Percentiles rank a stretch among this genome's conserved stretches.
Evolutionary conservation across 2,888 invertebrate species (phyloP).

Genomic region (Cyrtodaria siliqua): DNA sequence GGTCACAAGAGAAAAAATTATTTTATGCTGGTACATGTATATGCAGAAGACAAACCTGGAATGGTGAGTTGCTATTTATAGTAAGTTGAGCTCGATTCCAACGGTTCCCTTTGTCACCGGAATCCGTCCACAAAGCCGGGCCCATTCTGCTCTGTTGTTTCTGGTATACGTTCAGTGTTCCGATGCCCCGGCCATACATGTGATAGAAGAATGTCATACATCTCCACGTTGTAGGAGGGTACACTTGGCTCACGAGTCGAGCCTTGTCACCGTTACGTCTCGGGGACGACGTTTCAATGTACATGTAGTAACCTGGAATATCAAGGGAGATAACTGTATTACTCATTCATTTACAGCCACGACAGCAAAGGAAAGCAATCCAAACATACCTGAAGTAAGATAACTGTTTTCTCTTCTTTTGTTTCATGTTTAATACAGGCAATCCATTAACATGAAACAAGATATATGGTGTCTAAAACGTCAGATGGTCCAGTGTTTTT

Average conservation of each 20-base stretch:
- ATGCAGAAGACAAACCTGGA: conserved; percentile 75
- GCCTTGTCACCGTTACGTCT: conserved; percentile 69
- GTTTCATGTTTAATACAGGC: no score
- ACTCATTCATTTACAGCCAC: no score
- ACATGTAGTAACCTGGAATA: conserved; percentile 79
- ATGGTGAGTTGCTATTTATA: conserved; percentile 70
- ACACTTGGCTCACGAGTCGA: conserved; percentile 71
- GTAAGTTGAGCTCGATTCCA: conserved; percentile 79
- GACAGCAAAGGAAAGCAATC: no score
- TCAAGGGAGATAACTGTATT: no score
- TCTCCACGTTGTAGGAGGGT: conserved; percentile 68
- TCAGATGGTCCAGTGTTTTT: no score
- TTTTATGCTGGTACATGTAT: no score
- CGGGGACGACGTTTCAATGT: conserved; percentile 73
- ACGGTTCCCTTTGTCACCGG: conserved; percentile 73
- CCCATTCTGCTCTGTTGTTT: conserved; percentile 53
- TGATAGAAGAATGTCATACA: conserved; percentile 82
- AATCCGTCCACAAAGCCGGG: conserved; percentile 73
- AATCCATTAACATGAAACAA: no score
- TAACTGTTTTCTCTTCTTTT: no score
- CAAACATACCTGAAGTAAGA: no score
- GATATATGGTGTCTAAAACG: no score
- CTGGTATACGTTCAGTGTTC: conserved; percentile 74
- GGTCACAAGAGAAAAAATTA: no score
- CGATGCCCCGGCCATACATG: conserved; percentile 79